Evolutionary conservation across 2,888 invertebrate species (phyloP).

Genomic region (Lysandra coridon): DNA sequence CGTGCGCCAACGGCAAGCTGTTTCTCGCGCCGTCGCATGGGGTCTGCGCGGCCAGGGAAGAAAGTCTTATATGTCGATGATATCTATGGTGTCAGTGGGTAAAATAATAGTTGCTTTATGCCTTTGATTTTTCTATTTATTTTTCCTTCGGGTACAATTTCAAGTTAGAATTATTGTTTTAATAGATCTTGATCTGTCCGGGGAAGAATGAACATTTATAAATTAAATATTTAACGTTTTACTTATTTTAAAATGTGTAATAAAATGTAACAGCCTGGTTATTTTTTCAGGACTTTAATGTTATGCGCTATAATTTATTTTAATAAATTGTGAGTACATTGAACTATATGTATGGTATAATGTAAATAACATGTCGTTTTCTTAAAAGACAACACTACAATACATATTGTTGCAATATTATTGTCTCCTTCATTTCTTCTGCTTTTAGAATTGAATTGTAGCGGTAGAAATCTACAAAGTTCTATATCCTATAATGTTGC

Average conservation of each 20-base stretch:
- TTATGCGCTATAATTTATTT: neutral
- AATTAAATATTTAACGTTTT: neutral
- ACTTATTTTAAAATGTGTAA: neutral
- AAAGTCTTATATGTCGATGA: constrained; percentile 79
- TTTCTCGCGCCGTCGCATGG: constrained; percentile 93
- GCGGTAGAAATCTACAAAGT: neutral
- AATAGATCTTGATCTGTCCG: too few relatives aligned
- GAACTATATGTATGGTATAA: neutral
- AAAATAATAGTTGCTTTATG: neutral
- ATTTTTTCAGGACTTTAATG: too few relatives aligned
- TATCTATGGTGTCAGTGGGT: constrained; percentile 41
- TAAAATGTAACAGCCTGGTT: too few relatives aligned
- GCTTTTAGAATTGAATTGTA: neutral
- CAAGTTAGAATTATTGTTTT: too few relatives aligned
- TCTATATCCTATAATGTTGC: neutral
- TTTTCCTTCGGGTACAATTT: too few relatives aligned
- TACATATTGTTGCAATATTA: neutral
- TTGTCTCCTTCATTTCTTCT: neutral
- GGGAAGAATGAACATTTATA: too few relatives aligned
- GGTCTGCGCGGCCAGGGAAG: constrained; percentile 83
- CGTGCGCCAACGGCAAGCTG: constrained; percentile 93
- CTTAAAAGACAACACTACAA: neutral
- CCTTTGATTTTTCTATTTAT: neutral
- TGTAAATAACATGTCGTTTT: neutral
- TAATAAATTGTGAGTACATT: neutral